Base-by-base conservation (phyloP, 2,797 vertebrate genomes). In the Cyprinodon diabolis region DNA sequence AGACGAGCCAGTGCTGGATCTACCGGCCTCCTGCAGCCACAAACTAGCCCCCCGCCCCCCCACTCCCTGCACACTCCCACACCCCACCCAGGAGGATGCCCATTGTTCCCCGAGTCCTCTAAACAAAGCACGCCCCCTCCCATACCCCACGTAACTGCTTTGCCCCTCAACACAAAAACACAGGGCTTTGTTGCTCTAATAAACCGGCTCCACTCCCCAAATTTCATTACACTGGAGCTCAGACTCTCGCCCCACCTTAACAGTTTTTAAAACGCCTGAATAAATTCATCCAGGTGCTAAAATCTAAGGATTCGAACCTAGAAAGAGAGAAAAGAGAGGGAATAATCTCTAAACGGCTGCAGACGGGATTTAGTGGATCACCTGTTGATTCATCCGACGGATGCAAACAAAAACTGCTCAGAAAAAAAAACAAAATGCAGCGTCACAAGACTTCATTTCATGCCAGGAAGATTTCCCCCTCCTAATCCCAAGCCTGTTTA, bases 61-160 rank as follows among this genome's bases (percentile, higher is more conserved):
- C 17, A 62, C 17, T 62, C 58, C 35, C 58, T 4, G 4, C 35
- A 62, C 78, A 72, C 76, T 81, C 79, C 78, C 84, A 90, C 84
- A 90, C 85, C 88, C 87, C 81, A 76, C 93, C 89, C 93, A 83
- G 80, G 82, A 77, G 83, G 89, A 87, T 80, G 88, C 90, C 93
- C 94, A 94, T 94, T 95, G 93, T 95, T 91, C 86, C 83, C 83
- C 81, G 77, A 79, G 76, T 82, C 83, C 83, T 81, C 81, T 80
- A 91, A 94, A 94, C 93, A 94, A 94, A 94, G 91, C 83, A 76
- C 75, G 71, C 71, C 86, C 84, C 75, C 68, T 56, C 69, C 45
- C 63, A 10, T 43, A 72, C 51, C 43, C 82, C 81, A 81, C 81
- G 57, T 72, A 63, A 68, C 57, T 76, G 70, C 62, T 72, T 71